Conservation (phyloP, 2,797 vertebrate genomes). For the Pyrrhura leucotis region DNA sequence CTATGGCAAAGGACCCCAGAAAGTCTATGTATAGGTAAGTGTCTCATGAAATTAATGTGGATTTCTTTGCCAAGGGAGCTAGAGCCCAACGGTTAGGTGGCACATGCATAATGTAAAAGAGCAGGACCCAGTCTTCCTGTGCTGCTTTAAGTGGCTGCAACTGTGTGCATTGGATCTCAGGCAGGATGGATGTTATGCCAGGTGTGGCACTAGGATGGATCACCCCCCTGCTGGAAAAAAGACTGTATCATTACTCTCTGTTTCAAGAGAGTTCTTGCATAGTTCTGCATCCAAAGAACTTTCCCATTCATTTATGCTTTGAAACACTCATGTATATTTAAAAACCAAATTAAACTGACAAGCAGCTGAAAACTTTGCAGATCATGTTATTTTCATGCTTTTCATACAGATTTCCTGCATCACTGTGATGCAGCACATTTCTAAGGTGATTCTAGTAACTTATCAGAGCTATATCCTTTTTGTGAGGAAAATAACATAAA, state of each 20-base stretch:
- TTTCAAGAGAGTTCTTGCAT: not conserved
- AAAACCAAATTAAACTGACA: not conserved
- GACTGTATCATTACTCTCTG: not conserved
- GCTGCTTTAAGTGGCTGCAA: not conserved
- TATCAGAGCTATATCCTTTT: not conserved
- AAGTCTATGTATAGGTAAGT: not conserved
- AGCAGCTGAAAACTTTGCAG: not conserved
- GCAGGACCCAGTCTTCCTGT: not conserved
- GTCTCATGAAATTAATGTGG: not conserved
- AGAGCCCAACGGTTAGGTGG: not conserved
- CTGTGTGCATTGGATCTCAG: fast-evolving
- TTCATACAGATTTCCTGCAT: not conserved
- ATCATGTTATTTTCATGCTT: not conserved
- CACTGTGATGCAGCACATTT: not conserved
- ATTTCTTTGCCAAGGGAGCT: not conserved
- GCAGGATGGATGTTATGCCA: fast-evolving
- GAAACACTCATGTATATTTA: not conserved
- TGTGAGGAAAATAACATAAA: not conserved
- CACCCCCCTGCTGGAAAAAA: not conserved
- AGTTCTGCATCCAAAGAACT: not conserved
- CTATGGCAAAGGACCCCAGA: not conserved
- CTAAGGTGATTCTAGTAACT: not conserved
- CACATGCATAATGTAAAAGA: not conserved
- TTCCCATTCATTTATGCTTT: not conserved
- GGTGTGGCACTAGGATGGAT: not conserved